Evolutionary conservation across 2,113 vertebrate genomes (phyloP), one percentile per base, ranked within the genome.

Genomic region (Corydoras maculifer): DNA sequence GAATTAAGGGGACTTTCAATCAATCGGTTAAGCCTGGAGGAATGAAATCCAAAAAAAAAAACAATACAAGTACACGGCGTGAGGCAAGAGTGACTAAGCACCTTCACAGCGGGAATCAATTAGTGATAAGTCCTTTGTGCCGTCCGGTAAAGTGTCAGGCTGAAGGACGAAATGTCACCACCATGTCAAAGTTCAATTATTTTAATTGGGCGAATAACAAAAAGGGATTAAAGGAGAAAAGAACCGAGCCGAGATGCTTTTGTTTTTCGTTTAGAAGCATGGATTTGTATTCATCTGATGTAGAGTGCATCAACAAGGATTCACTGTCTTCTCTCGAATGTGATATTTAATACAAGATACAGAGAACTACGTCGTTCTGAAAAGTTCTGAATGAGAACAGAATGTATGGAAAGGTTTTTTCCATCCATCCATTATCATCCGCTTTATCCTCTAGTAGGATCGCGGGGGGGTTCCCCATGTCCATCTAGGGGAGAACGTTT

Each of bases 261-360:
- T 35, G 61, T 50, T 51, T 64, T 70, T 78, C 60, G 55, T 68
- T 62, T 14, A 48, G 59, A 68, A 63, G 48, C 63, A 71, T 32
- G 54, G 54, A 68, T 78, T 75, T 72, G 70, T 66, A 64, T 78
- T 75, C 77, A 61, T 29, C 57, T 32, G 31, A 43, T 43, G 35
- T 43, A 8, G 35, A 43, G 35, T 4, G 35, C 7, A 43, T 43
- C 35, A 43, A 43, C 35, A 4, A 43, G 35, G 35, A 43, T 43
- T 43, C 35, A 8, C 35, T 43, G 4, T 43, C 35, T 43, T 43
- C 35, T 43, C 35, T 43, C 35, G 2, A 43, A 43, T 43, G 35
- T 43, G 35, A 43, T 43, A 4, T 43, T 43, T 43, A 2, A 43
- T 43, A 8, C 4, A 43, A 5, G 35, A 43, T 43, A 43, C 35